A percentile compares a stretch with the other conserved stretches of the same genome.
Evolutionary conservation across 2,797 vertebrate species (phyloP).

Genomic region (Meda fulgida): DNA sequence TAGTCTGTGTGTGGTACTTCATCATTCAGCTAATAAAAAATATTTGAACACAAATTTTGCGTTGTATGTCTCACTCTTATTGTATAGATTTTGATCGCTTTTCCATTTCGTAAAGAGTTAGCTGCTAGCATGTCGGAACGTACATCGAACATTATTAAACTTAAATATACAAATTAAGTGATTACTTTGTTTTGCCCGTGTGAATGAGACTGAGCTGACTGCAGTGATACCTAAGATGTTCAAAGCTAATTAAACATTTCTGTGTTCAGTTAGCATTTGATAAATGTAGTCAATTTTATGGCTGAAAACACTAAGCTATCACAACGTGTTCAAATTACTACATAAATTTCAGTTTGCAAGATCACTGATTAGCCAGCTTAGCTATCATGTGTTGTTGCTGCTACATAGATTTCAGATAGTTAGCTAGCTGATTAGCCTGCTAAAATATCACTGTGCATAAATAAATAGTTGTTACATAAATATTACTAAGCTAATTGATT

Average conservation of each 20-base stretch:
- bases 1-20: conserved; percentile 23
- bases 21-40: conserved; percentile 42
- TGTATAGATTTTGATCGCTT: background rate
- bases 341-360: too few species aligned
- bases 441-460: too few species aligned
- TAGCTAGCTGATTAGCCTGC: background rate
- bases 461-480: background rate
- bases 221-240: background rate
- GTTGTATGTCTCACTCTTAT: too few species aligned
- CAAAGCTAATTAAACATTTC: background rate
- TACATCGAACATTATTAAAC: background rate
- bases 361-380: background rate
- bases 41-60: background rate
- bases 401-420: background rate
- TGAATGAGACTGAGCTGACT: background rate
- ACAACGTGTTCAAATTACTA: background rate
- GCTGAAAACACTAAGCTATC: background rate
- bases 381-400: background rate
- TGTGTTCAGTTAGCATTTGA: background rate
- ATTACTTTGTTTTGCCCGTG: background rate
- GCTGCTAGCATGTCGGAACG: background rate
- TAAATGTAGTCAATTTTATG: background rate
- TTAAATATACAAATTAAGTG: too few species aligned
- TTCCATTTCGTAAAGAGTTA: background rate
- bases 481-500: background rate